phyloP scores from a whole-genome alignment of 2,797 vertebrate genomes.

The Lacerta bilineata region DNA sequence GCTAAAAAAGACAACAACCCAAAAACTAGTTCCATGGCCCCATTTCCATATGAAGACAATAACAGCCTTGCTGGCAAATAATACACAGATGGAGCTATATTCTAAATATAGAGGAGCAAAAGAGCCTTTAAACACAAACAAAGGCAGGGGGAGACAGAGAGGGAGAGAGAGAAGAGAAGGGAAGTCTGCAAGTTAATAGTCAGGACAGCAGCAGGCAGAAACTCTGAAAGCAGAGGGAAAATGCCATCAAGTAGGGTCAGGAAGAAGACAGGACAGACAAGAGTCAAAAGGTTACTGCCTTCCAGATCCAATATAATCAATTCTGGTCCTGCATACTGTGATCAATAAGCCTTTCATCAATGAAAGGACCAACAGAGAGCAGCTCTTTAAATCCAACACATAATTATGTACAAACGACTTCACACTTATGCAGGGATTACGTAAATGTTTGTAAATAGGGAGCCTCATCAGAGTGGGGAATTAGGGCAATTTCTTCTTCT shows the following conservation, averaged over 20 bases:
- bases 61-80: neutral
- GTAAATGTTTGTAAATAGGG: no score
- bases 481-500: no score
- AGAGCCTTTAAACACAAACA: neutral
- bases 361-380: neutral
- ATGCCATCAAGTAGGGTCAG: neutral
- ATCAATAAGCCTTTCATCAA: no score
- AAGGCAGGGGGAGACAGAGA: neutral
- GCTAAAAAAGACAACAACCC: no score
- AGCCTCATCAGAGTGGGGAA: no score
- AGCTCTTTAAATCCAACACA: neutral
- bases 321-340: neutral
- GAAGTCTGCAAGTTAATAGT: neutral
- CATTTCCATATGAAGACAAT: slow-evolving; percentile 1
- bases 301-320: neutral
- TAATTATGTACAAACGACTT: neutral
- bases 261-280: neutral
- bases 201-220: neutral
- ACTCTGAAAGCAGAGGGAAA: neutral
- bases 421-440: no score
- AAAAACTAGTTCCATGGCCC: neutral
- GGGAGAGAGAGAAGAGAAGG: no score
- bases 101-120: slow-evolving; percentile 40
- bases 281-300: neutral
- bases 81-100: slow-evolving; percentile 31